Conservation (phyloP, 2,888 invertebrate genomes). For the Eristalinus sepulchralis region DNA sequence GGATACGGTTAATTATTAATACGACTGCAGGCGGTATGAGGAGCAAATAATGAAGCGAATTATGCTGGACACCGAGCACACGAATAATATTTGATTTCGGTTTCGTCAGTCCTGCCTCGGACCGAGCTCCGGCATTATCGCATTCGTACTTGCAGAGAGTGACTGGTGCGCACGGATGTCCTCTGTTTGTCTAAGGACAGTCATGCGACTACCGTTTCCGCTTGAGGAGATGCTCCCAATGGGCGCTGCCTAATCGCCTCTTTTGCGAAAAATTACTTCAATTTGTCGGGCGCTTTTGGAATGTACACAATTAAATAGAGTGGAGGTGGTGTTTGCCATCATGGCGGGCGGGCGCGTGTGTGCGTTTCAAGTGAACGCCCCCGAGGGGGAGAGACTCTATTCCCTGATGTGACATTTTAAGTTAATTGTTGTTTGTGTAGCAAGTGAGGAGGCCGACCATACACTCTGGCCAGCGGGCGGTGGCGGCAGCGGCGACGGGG, state of each 20-base stretch:
- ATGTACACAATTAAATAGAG: slow-evolving; percentile 34
- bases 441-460: not conserved
- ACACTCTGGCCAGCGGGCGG: not conserved
- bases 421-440: slow-evolving; percentile 38
- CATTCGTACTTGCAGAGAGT: not conserved
- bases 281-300: slow-evolving; percentile 9
- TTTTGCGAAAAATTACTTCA: slow-evolving; percentile 19
- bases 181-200: not conserved
- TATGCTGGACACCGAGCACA: slow-evolving; percentile 36
- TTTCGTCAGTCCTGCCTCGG: not conserved
- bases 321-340: not conserved
- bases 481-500: no score
- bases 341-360: not conserved
- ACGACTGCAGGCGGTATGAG: not conserved
- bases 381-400: not conserved
- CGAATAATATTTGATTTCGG: slow-evolving; percentile 44
- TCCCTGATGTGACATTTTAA: slow-evolving; percentile 32
- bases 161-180: slow-evolving; percentile 15
- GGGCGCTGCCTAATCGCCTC: slow-evolving; percentile 13
- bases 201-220: not conserved
- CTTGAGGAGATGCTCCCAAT: not conserved
- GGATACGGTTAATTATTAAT: slow-evolving; percentile 65
- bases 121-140: not conserved
- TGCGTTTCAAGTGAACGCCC: not conserved
- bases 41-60: slow-evolving; percentile 46